Evolutionary conservation across 2,113 vertebrate species (phyloP), one percentile per base, ranked within the genome.

Genomic region (Nymphicus hollandicus): DNA sequence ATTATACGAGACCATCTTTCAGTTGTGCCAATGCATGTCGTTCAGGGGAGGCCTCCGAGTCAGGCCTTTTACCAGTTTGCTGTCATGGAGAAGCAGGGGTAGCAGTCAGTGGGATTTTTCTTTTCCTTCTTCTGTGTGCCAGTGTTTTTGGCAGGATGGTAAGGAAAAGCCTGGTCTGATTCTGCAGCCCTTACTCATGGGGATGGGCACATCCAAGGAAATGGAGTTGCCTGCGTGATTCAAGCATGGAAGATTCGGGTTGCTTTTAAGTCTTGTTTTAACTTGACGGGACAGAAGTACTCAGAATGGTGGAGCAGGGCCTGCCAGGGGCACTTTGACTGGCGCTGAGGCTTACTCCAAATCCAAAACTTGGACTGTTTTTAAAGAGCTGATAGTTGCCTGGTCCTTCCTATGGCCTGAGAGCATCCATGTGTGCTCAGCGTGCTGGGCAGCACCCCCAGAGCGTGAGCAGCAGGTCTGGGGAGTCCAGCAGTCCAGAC

Each of bases 201-300:
- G 92, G 81, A 76, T 87, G 71, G 90, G 77, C 91, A 69, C 47
- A 79, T 89, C 47, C 60, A 43, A 65, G 76, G 24, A 3, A 68
- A 27, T 1, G 14, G 84, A 76, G 43, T 47, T 76, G 58, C 70
- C 66, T 37, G 29, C 0, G 0, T 94, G 92, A 95, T 96, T 94
- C 92, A 93, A 41, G 86, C 12, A 7, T 49, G 77, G 52, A 69
- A 44, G 95, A 56, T 37, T 23, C 2, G 5, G 33, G 22, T 52
- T 71, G 58, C 80, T 93, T 90, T 52, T 81, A 77, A 86, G 80
- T 95, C 95, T 90, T 95, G 83, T 92, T 94, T 55, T 69, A 56
- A 94, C 95, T 91, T 85, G 86, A 91, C 7, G 2, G 18, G 50
- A 71, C 18, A 5, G 58, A 66, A 69, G 56, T 17, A 4, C 43